Evolutionary conservation across 1,140 invertebrate genomes (phyloP), one percentile per base, ranked within the genome.

Genomic region (Bursaphelenchus mucronatus): DNA sequence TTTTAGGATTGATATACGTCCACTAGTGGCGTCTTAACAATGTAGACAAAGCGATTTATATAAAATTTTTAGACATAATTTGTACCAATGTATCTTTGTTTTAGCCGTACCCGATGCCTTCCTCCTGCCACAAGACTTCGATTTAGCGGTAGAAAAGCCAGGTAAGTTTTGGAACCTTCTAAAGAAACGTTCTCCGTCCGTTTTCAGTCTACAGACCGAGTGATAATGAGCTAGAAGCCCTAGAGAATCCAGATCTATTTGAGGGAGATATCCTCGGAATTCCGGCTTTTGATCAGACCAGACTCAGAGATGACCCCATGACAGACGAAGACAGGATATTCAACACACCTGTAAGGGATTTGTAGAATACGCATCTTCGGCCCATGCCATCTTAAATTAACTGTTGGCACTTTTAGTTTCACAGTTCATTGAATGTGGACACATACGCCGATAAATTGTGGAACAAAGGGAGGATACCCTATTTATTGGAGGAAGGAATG

Each of bases 401-500:
- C 30, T 13, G 2, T 39, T 17, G 15, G 43, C 17, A 11, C 40
- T 69, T 71, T 63, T 52, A 79, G 79, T 78, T 74, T 57, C 68
- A 80, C 70, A 81, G 79, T 66, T 73, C 78, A 10, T 50, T 80
- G 46, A 80, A 80, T 61, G 68, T 80, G 3, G 68, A 62, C 15
- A 80, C 78, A 5, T 80, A 81, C 50, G 63, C 79, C 13, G 77
- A 80, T 55, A 80, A 80, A 66, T 56, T 80, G 19, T 80, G 78
- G 78, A 46, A 47, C 9, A 67, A 76, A 9, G 79, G 70, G 19
- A 63, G 61, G 41, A 72, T 80, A 13, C 78, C 78, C 6, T 80
- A 80, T 65, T 66, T 81, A 69, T 50, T 80, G 13, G 78, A 80
- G 66, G 80, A 80, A 49, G 79, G 79, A 55, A 81, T 80, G 78